Evolutionary conservation across 2,797 vertebrate species (phyloP).

Genomic region (Knipowitschia caucasica): DNA sequence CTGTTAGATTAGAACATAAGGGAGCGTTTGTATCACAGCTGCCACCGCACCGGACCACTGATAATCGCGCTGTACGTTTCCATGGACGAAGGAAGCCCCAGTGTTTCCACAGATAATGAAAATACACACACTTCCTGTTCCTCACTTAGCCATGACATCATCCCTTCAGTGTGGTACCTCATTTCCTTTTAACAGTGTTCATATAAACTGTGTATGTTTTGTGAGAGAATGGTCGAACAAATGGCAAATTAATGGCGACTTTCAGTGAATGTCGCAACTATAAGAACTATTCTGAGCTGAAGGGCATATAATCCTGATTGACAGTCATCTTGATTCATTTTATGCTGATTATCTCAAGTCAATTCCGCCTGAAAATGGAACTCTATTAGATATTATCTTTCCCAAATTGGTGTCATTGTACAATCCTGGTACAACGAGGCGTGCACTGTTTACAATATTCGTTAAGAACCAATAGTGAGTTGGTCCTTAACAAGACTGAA

Average conservation of each 20-base stretch:
- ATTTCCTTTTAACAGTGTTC: background rate
- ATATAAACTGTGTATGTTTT: conserved; percentile 9
- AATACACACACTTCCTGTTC: conserved; percentile 29
- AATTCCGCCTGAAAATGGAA: too few species aligned
- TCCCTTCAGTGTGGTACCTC: background rate
- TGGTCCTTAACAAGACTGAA: too few species aligned
- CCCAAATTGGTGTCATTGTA: too few species aligned
- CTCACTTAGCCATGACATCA: conserved; percentile 20
- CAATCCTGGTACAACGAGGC: too few species aligned
- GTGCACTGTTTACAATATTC: too few species aligned
- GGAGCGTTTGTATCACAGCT: conserved; percentile 20
- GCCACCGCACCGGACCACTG: conserved; percentile 27
- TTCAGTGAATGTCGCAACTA: background rate
- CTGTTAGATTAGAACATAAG: conserved; percentile 15
- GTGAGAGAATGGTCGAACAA: conserved; percentile 18
- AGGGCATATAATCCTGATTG: too few species aligned
- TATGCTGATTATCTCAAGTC: too few species aligned
- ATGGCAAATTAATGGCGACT: conserved; percentile 8
- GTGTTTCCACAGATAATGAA: conserved; percentile 48
- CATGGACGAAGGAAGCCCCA: conserved; percentile 31
- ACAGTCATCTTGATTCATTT: too few species aligned
- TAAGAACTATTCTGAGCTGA: background rate
- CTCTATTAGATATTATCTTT: too few species aligned
- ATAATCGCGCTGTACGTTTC: conserved; percentile 45
- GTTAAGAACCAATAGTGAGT: too few species aligned